Evolutionary conservation across 1,140 invertebrate genomes (phyloP).

Genomic region (Pseudoatta argentina): DNA sequence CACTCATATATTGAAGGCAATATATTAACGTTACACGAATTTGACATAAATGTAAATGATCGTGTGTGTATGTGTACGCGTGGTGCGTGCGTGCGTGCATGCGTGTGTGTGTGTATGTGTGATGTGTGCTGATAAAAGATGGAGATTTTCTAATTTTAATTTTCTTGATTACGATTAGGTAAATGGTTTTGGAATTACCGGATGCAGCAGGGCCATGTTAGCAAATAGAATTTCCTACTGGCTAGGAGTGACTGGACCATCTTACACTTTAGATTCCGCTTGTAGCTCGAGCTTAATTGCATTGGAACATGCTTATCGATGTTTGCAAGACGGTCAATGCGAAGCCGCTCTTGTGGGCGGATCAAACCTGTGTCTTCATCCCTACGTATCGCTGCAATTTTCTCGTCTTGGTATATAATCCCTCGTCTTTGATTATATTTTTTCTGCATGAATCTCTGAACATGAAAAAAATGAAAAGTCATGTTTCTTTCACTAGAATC

Average conservation of each 20-base stretch:
- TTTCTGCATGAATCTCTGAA: not conserved
- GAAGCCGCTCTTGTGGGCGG: constrained; percentile 96
- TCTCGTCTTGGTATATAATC: constrained; percentile 82
- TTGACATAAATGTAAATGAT: not conserved
- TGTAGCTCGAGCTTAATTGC: constrained; percentile 96
- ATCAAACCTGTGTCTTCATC: constrained; percentile 94
- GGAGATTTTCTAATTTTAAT: not conserved
- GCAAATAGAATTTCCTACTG: constrained; percentile 95
- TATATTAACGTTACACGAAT: not conserved
- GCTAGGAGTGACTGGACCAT: constrained; percentile 91
- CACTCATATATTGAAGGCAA: not conserved
- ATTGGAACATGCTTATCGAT: constrained; percentile 92
- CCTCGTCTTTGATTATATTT: not conserved
- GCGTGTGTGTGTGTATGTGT: too few species aligned
- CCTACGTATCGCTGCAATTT: constrained; percentile 94
- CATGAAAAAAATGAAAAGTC: not conserved
- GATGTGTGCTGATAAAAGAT: not conserved
- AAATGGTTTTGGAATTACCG: constrained; percentile 85
- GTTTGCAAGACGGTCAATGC: constrained; percentile 92
- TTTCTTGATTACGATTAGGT: constrained; percentile 72
- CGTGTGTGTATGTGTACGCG: too few species aligned
- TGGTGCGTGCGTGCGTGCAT: not conserved
- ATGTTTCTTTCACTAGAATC: not conserved
- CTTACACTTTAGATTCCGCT: constrained; percentile 94
- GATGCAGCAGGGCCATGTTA: constrained; percentile 95